Evolutionary conservation across 2,888 invertebrate species (phyloP).

Genomic region (Ormia ochracea): DNA sequence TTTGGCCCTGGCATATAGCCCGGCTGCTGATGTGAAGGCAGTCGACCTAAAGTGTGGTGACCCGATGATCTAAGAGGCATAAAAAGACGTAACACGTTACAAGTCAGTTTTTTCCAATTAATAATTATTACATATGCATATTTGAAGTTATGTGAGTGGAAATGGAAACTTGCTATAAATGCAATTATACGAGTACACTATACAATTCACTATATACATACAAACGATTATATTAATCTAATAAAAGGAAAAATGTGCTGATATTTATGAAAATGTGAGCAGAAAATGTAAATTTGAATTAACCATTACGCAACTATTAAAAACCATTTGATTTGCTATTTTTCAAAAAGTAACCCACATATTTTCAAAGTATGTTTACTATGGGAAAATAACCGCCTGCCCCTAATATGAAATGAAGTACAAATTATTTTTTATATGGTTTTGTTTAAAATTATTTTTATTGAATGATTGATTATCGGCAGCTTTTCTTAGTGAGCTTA

Average conservation of each 20-base stretch:
- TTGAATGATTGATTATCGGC: constrained; percentile 24
- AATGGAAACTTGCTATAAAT: not conserved
- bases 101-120: not conserved
- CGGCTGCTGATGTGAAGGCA: constrained; percentile 78
- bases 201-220: constrained; percentile 17
- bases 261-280: constrained; percentile 15
- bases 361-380: not conserved
- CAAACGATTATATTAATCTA: not conserved
- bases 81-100: constrained; percentile 19
- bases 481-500: constrained; percentile 22
- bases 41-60: constrained; percentile 82
- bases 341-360: constrained; percentile 6
- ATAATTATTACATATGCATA: not conserved
- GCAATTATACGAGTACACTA: constrained; percentile 10
- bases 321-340: not conserved
- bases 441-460: constrained; percentile 41
- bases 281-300: constrained; percentile 5
- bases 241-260: constrained; percentile 45
- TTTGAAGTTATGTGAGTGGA: not conserved
- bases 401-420: constrained; percentile 49
- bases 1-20: constrained; percentile 81
- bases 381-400: constrained; percentile 1
- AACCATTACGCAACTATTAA: not conserved
- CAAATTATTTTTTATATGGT: constrained; percentile 29
- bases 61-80: constrained; percentile 68